Conservation (phyloP, 2,888 invertebrate species). For the Agelastica alni region DNA sequence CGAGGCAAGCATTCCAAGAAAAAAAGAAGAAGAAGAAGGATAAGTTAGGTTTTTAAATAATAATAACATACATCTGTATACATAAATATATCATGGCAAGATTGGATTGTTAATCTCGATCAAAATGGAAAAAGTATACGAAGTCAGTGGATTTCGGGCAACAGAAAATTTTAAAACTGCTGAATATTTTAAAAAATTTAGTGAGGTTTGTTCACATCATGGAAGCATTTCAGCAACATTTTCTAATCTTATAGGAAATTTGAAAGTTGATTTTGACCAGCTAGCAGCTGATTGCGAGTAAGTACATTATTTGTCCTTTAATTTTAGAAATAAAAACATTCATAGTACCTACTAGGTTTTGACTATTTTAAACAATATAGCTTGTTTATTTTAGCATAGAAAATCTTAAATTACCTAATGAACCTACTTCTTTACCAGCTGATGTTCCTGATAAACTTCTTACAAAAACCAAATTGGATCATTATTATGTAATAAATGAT, state of each 20-base stretch:
- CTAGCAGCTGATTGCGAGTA: slow-evolving; percentile 25
- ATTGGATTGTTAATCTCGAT: no score
- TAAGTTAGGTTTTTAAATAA: no score
- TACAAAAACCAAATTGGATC: slow-evolving; percentile 26
- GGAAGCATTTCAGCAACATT: neutral
- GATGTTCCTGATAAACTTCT: slow-evolving; percentile 27
- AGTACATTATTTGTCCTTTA: no score
- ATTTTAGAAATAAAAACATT: no score
- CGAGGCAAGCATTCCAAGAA: no score
- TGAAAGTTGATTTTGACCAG: slow-evolving; percentile 11
- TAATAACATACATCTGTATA: no score
- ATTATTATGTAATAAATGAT: slow-evolving; percentile 21
- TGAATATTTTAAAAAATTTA: slow-evolving; percentile 28
- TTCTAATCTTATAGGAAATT: slow-evolving; percentile 7
- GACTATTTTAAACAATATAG: neutral
- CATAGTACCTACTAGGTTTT: neutral
- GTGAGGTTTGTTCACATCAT: slow-evolving; percentile 18
- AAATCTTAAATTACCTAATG: slow-evolving; percentile 21
- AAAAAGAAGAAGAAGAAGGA: no score
- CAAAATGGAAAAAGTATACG: slow-evolving; percentile 27
- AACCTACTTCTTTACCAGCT: slow-evolving; percentile 24
- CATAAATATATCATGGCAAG: no score
- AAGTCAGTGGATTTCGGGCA: slow-evolving; percentile 23
- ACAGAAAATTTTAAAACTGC: slow-evolving; percentile 19
- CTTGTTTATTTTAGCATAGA: slow-evolving; percentile 22